A percentile compares a stretch with the other conserved stretches of the same genome.
phyloP scores from a whole-genome alignment of 2,797 vertebrate genomes.

The Eulemur mongoz region DNA sequence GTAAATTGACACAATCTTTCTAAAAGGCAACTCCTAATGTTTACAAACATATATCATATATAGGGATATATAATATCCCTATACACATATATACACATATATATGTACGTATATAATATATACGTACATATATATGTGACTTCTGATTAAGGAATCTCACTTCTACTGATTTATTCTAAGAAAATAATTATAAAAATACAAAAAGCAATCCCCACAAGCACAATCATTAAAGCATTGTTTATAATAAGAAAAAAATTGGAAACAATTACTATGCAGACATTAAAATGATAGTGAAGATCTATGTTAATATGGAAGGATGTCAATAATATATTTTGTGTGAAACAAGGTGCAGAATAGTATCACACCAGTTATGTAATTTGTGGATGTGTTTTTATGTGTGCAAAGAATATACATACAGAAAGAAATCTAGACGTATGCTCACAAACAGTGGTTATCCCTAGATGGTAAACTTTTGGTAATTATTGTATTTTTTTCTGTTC shows the following conservation, averaged over 20 bases:
- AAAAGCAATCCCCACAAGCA: neutral
- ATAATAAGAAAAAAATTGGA: neutral
- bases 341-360: neutral
- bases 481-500: neutral
- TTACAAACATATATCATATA: neutral
- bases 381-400: neutral
- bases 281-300: neutral
- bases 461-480: neutral
- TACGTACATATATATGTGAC: neutral
- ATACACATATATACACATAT: too few relatives aligned
- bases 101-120: neutral
- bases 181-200: constrained; percentile 6
- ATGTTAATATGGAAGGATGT: neutral
- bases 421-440: neutral
- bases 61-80: neutral
- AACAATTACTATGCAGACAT: neutral
- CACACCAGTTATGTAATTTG: neutral
- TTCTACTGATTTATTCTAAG: neutral
- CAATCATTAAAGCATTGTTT: constrained; percentile 19
- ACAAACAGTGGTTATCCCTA: neutral
- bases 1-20: neutral
- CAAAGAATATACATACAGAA: neutral
- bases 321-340: neutral
- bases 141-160: neutral
- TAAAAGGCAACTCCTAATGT: neutral